A percentile compares a stretch with the other conserved stretches of the same genome.
Evolutionary conservation across 2,888 invertebrate species (phyloP).

Genomic region (Arrhopalites spinosus): DNA sequence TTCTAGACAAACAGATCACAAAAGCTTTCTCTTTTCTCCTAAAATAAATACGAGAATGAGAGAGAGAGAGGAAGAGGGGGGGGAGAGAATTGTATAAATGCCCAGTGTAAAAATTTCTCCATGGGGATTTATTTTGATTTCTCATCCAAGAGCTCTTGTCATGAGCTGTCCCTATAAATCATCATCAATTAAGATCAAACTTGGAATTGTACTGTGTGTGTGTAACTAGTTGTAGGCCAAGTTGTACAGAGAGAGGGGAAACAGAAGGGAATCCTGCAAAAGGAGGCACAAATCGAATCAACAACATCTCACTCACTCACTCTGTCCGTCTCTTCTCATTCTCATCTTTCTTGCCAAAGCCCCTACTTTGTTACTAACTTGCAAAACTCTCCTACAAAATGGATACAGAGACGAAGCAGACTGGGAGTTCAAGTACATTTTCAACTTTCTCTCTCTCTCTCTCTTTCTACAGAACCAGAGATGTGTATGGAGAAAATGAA

Average conservation of each 20-base stretch:
- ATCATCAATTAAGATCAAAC: slow-evolving; percentile 31
- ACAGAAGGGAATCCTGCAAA: no score
- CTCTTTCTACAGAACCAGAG: no score
- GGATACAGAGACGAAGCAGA: no score
- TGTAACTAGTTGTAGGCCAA: background rate
- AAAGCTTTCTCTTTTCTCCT: no score
- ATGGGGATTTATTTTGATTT: slow-evolving; percentile 36
- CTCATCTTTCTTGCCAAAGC: background rate
- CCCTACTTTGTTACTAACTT: background rate
- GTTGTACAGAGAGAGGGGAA: no score
- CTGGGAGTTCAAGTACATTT: background rate
- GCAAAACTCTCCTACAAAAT: no score
- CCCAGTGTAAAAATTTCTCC: slow-evolving; percentile 1
- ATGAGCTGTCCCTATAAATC: slow-evolving; percentile 34
- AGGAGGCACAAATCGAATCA: no score
- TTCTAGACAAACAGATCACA: no score
- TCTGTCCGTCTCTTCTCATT: background rate
- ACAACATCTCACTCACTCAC: no score
- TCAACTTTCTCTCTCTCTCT: background rate
- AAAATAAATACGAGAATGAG: no score
- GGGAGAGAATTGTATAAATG: background rate
- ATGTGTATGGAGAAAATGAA: background rate
- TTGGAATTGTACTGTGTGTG: background rate
- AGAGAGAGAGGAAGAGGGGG: background rate
- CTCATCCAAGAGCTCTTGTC: slow-evolving; percentile 33